Base-by-base conservation (phyloP, 2,888 invertebrate genomes). In the Orthonevra nobilis region DNA sequence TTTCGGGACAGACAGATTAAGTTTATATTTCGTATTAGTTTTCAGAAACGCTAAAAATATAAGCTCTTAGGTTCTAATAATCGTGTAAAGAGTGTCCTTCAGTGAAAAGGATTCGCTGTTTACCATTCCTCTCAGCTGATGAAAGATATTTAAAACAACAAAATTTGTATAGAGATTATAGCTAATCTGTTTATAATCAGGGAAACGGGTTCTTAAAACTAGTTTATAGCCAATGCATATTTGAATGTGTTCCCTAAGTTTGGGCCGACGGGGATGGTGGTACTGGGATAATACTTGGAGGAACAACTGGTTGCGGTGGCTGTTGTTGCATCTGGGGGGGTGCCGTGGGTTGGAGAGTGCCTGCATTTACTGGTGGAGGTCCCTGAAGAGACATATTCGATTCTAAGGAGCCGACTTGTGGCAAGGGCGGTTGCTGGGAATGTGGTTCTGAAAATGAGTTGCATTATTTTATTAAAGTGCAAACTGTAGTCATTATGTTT, bases 201-300 rank as follows among this genome's bases (percentile, higher is more conserved):
- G 44, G 61, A 46, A 74, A 38, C 40, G 12, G 46, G 38, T 56
- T n/a, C 77, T 70, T 70, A 77, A 44, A 77, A 44, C 40, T 70
- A 77, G 3, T 56, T 48, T 69, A 63, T 69, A 75, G 75, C 69
- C 75, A 63, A 50, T 63, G 61, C 19, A 48, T 50, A 20, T 17
- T 20, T 12, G 20, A 15, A 23, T 20, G 30, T 5, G 9, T 30
- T 23, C 32, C 58, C 64, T 77, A 77, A 36, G 64, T 64, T 34
- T 81, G 79, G 26, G 66, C n/a, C 10, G 77, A 64, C 19, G 72
- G 68, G 6, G 88, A 85, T 3, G 85, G 84, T 5, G 89, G 88
- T 10, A 89, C 87, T 2, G 90, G 85, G 15, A 90, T 89, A 2
- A 90, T 89, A 32, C 90, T 87, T 2, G 90, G 87, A 74, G 90